Base-by-base conservation (phyloP, 2,888 invertebrate species). In the Idaea biselata region DNA sequence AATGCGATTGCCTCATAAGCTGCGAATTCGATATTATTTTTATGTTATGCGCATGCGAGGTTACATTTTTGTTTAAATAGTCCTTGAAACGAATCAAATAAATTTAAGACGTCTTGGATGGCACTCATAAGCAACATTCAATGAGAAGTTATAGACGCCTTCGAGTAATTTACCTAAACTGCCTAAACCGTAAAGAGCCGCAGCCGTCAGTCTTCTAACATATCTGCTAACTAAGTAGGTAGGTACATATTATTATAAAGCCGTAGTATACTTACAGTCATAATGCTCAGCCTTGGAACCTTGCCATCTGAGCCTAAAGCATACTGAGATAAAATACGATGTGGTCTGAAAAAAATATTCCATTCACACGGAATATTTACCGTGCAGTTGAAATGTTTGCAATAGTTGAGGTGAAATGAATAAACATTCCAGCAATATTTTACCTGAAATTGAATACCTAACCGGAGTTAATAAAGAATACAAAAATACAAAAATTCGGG, bases 1-100 rank as follows among this genome's bases (percentile, higher is more conserved):
- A 69, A 68, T 78, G 87, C 88, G 86, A 87, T 68, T 80, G 82
- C 73, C 68, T 75, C 67, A 73, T 78, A 53, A 72, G 73, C 77
- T 80, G 89, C 89, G 89, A 89, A 86, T 84, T 87, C 60, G 63
- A 73, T 77, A 70, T 67, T 68, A 69, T 71, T 75, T 78, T 67
- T 68, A 69, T 71, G 76, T 78, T 73, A 76, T 75, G 86, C 83
- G 79, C 78, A 79, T 81, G 86, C 86, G 84, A 86, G 74, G 73
- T 82, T 68, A 62, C 60, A 64, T 63, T 58, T 63, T 55, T 61
- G 57, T 66, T 61, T 44, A 55, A 54, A 58, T 55, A 59, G 18
- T 6, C 33, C 16, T n/a, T 18, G 32, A 55, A 54, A 55, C 25
- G 32, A 58, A 57, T n/a, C n/a, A 31, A 56, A 55, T 17, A 55